Conservation (phyloP, 2,888 invertebrate genomes). For the Dolichopus griseipennis region DNA sequence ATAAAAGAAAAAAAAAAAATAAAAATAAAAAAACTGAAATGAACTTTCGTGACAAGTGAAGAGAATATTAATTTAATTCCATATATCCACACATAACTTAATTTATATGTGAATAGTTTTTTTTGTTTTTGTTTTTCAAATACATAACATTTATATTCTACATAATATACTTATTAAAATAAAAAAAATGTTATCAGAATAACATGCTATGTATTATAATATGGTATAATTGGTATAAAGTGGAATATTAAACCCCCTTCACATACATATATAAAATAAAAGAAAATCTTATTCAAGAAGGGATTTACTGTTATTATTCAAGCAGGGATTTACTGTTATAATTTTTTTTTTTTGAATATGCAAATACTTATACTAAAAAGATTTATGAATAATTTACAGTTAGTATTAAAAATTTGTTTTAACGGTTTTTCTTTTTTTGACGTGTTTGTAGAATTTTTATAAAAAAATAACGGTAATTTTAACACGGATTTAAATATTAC, state of each 20-base stretch:
- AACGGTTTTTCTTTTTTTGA: neutral
- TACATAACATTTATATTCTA: too few species aligned
- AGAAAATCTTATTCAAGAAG: neutral
- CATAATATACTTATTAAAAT: too few species aligned
- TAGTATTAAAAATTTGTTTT: too few species aligned
- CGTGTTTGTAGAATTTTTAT: neutral
- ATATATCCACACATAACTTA: neutral
- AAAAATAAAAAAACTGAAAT: too few species aligned
- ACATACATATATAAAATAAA: too few species aligned
- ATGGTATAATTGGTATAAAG: too few species aligned
- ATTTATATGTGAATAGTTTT: neutral
- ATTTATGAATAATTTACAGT: neutral
- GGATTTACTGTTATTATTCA: neutral
- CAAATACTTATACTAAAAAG: neutral
- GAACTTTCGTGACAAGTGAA: neutral
- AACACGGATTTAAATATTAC: neutral
- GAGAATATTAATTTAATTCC: constrained; percentile 1
- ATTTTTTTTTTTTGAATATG: neutral
- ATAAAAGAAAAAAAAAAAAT: neutral
- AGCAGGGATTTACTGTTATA: neutral
- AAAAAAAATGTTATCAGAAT: too few species aligned
- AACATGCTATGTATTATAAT: too few species aligned
- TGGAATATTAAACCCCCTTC: too few species aligned
- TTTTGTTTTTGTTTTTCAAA: neutral
- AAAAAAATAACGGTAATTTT: neutral